Conservation (phyloP, 2,113 vertebrate species). For the Hemiscyllium ocellatum region DNA sequence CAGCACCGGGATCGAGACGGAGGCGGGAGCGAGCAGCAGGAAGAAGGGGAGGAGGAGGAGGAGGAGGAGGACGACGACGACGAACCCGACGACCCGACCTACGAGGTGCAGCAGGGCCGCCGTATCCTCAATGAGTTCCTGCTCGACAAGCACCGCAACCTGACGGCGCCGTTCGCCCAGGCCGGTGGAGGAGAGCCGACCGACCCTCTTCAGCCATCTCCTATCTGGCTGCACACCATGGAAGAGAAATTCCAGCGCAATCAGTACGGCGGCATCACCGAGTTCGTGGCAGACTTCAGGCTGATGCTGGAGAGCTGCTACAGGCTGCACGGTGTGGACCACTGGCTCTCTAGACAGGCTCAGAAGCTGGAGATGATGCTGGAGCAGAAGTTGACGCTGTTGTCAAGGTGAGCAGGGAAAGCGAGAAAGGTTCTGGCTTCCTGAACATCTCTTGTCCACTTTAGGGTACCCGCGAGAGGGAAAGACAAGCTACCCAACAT, state of each 20-base stretch:
- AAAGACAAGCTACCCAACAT: no score
- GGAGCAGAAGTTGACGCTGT: slow-evolving; percentile 87
- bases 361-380: slow-evolving; percentile 92
- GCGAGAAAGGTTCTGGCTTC: neutral
- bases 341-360: slow-evolving; percentile 93
- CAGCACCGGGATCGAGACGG: neutral
- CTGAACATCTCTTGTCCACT: neutral
- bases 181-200: neutral
- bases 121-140: slow-evolving; percentile 81
- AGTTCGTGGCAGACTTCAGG: slow-evolving; percentile 90
- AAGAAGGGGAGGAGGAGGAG: neutral
- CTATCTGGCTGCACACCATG: slow-evolving; percentile 73
- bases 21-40: neutral
- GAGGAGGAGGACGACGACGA: slow-evolving; percentile 41
- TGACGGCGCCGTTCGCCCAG: slow-evolving; percentile 70
- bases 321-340: slow-evolving; percentile 80
- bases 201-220: slow-evolving; percentile 39
- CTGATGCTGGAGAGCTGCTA: slow-evolving; percentile 89
- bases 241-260: slow-evolving; percentile 76
- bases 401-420: slow-evolving; percentile 69
- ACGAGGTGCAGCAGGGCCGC: slow-evolving; percentile 81
- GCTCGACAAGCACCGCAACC: slow-evolving; percentile 74
- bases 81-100: slow-evolving; percentile 60
- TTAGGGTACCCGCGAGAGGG: neutral
- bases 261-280: slow-evolving; percentile 76